Base-by-base conservation (phyloP, 2,888 invertebrate species). In the Drepanosiphum platanoidis region DNA sequence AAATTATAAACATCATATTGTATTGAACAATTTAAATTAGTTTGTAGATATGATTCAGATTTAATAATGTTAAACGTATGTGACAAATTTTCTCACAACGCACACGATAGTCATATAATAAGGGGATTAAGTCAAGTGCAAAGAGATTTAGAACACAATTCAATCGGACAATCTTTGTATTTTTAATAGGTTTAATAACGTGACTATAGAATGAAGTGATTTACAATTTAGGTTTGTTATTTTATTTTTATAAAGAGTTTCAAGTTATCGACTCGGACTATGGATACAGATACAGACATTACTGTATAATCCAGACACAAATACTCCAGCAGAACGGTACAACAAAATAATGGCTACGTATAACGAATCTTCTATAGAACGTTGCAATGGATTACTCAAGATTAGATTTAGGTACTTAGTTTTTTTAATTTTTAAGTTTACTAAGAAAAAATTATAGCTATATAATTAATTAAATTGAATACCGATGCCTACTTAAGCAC, bases 301-400 rank as follows among this genome's bases (percentile, higher is more conserved):
- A n/a, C n/a, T 36, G 22, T 36, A 70, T 70, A 70, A 70, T 70
- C 70, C 70, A 70, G 70, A 70, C 5, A 34, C 70, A 70, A 36
- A 34, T 70, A 70, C 70, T 70, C 70, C 36, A 36, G 70, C 34
- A 11, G 70, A 36, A n/a, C 36, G 11, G 22, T 70, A 70, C 70
- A 70, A 70, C 36, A 36, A n/a, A n/a, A n/a, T n/a, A 70, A 70
- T 70, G 70, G 70, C 34, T 70, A 34, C 36, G 70, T 70, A 70
- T 22, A 70, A 70, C 70, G 36, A 70, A 70, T 70, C 36, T 36
- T 22, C 36, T n/a, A 70, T 70, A 36, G 70, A 70, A 11, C 70
- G 70, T 70, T 36, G 34, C n/a, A 70, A 70, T 70, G 70, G 70
- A 70, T 15, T 70, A 70, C 36, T 70, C 22, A 70, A 70, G 36